Conservation (phyloP, 1,140 invertebrate genomes). For the Zaprionus taronus region DNA sequence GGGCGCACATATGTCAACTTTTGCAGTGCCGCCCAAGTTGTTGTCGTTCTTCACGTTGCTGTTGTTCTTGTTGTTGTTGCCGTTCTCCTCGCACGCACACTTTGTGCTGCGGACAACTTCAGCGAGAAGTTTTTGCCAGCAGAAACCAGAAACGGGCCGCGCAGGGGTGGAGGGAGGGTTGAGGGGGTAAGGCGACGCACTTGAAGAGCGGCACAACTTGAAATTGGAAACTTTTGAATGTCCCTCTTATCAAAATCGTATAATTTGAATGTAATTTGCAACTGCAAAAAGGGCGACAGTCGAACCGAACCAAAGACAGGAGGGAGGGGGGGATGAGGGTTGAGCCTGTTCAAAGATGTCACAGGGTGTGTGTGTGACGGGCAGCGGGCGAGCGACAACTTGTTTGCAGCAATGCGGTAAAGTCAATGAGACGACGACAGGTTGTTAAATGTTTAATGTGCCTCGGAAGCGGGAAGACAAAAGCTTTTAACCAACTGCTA, state of each 20-base stretch:
- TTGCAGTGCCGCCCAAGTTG: conserved; percentile 49
- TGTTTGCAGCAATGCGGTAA: conserved; percentile 72
- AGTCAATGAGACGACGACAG: conserved; percentile 73
- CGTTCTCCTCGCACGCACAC: conserved; percentile 43
- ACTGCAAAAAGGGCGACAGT: conserved; percentile 72
- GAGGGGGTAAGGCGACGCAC: conserved; percentile 20
- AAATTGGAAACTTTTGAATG: conserved; percentile 84
- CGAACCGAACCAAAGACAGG: background rate
- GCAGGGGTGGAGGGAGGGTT: background rate
- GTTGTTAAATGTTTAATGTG: conserved; percentile 76
- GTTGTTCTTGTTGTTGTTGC: background rate
- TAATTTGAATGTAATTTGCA: conserved; percentile 84
- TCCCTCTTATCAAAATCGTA: conserved; percentile 83
- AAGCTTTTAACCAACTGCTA: conserved; percentile 58
- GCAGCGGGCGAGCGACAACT: conserved; percentile 5
- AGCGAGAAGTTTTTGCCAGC: conserved; percentile 61
- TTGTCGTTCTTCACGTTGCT: conserved; percentile 17
- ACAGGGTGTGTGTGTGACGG: background rate
- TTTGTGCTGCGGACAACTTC: conserved; percentile 54
- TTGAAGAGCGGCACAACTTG: conserved; percentile 79
- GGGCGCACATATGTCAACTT: conserved; percentile 84
- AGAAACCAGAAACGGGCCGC: conserved; percentile 22
- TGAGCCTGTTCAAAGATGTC: background rate
- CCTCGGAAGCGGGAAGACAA: conserved; percentile 53
- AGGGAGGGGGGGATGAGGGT: background rate